Percentiles rank a stretch among this genome's conserved stretches.
These are phyloP conservation scores for Dendrocincla fuliginosa DNA, from an alignment of 2,797 vertebrate genomes.

Conservation along the genomic window DNA sequence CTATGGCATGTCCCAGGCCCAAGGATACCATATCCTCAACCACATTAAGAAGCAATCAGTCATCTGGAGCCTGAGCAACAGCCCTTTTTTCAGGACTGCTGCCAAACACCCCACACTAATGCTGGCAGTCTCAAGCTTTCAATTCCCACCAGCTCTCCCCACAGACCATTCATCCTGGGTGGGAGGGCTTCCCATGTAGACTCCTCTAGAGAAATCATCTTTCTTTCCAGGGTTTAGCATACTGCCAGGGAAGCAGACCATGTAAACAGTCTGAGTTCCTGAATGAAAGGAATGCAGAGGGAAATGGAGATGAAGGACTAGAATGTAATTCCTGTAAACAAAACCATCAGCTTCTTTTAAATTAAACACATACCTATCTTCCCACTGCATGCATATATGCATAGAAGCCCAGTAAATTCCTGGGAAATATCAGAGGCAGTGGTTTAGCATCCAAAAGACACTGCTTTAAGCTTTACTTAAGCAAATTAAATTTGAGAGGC, in stretches of 20 bases:
- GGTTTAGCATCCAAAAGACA: not conserved
- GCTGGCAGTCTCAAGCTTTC: not conserved
- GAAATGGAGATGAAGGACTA: constrained; percentile 64
- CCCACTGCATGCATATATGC: not conserved
- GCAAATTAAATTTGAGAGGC: not conserved
- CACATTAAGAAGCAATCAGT: not conserved
- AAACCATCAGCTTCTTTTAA: constrained; percentile 46
- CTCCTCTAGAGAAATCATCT: not conserved
- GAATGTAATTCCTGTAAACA: constrained; percentile 62
- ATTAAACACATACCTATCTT: constrained; percentile 63
- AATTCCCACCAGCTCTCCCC: not conserved
- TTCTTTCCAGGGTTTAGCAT: constrained; percentile 22
- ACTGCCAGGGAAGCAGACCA: constrained; percentile 60
- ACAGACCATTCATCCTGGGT: not conserved
- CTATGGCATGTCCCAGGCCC: not conserved
- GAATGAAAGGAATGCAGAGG: constrained; percentile 72
- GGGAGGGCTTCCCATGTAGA: not conserved
- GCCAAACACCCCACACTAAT: not conserved
- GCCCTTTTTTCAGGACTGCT: not conserved
- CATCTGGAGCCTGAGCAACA: not conserved
- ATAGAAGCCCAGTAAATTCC: not conserved
- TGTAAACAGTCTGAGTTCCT: constrained; percentile 62
- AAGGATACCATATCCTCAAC: not conserved
- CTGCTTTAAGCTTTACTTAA: not conserved
- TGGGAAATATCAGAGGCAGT: not conserved